These are phyloP conservation scores for Dreissena rostriformis DNA, from an alignment of 1,140 invertebrate species.

Conservation along the genomic window DNA sequence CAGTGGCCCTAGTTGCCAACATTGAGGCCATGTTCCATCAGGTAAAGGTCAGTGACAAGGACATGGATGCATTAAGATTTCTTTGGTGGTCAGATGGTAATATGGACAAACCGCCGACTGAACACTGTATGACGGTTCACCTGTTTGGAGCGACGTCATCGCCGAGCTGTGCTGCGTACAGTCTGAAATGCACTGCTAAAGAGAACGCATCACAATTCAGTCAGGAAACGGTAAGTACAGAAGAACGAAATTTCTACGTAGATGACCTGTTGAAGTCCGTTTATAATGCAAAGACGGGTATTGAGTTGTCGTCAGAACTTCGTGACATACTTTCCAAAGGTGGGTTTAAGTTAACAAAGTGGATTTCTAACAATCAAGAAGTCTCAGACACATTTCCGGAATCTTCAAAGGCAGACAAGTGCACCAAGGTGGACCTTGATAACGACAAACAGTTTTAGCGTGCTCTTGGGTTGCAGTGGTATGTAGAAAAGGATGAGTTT, in stretches of 20 bases:
- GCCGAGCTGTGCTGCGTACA: slow-evolving; percentile 53
- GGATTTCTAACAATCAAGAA: slow-evolving; percentile 29
- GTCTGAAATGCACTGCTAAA: slow-evolving; percentile 48
- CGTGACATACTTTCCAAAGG: slow-evolving; percentile 5
- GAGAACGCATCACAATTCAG: slow-evolving; percentile 2
- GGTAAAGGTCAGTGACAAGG: slow-evolving; percentile 36
- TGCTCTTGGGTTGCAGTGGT: slow-evolving; percentile 50
- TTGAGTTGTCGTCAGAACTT: slow-evolving; percentile 13
- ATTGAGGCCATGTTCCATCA: slow-evolving; percentile 64
- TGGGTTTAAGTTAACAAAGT: slow-evolving; percentile 51
- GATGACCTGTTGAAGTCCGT: slow-evolving; percentile 53
- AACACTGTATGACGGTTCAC: slow-evolving; percentile 58
- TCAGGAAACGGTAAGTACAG: slow-evolving; percentile 9
- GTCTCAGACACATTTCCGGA: slow-evolving; percentile 37
- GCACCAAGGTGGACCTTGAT: not conserved
- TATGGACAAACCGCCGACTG: slow-evolving; percentile 21
- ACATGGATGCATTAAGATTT: slow-evolving; percentile 54
- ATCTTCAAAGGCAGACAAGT: not conserved
- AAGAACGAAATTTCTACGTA: slow-evolving; percentile 56
- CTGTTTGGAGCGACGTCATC: slow-evolving; percentile 61
- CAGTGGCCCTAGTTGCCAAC: slow-evolving; percentile 59
- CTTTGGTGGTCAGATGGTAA: slow-evolving; percentile 58
- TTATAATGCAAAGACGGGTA: slow-evolving; percentile 11
- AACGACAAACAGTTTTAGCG: slow-evolving; percentile 21
- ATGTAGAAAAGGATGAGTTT: slow-evolving; percentile 34